Evolutionary conservation across 2,113 vertebrate species (phyloP).

Genomic region (Crocuta crocuta): DNA sequence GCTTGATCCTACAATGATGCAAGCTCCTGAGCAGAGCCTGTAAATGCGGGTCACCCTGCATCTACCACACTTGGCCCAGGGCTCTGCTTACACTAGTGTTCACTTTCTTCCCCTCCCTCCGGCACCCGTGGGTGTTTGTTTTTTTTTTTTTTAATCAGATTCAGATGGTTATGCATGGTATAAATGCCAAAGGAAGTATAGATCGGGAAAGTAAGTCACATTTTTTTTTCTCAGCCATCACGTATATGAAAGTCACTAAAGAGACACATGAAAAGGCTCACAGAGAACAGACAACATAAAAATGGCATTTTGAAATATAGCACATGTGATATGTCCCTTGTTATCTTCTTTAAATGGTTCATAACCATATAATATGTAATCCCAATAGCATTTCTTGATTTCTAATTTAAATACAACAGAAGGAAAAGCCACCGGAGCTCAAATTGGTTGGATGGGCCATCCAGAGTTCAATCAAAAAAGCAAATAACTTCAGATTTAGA

Average conservation of each 20-base stretch:
- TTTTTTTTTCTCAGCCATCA: background rate
- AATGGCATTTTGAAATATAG: background rate
- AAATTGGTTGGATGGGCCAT: background rate
- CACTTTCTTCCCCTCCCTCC: background rate
- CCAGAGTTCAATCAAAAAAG: constrained; percentile 8
- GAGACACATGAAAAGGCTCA: background rate
- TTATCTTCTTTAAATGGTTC: background rate
- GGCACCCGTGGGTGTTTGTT: accelerated
- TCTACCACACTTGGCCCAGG: background rate
- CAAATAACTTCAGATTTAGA: background rate
- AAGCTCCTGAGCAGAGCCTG: background rate
- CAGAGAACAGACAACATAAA: background rate
- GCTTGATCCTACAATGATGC: accelerated
- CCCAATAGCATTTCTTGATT: background rate
- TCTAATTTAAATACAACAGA: background rate
- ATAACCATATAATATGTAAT: background rate
- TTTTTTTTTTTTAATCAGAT: background rate
- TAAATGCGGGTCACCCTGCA: background rate
- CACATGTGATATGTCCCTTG: background rate
- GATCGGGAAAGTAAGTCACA: background rate
- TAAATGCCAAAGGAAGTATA: background rate
- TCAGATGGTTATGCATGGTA: background rate
- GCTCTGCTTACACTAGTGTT: background rate
- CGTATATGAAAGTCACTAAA: background rate
- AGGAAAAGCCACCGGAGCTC: constrained; percentile 11